These are phyloP conservation scores for Zygothrica quintamaculata DNA, from an alignment of 2,888 invertebrate species.

Conservation along the genomic window DNA sequence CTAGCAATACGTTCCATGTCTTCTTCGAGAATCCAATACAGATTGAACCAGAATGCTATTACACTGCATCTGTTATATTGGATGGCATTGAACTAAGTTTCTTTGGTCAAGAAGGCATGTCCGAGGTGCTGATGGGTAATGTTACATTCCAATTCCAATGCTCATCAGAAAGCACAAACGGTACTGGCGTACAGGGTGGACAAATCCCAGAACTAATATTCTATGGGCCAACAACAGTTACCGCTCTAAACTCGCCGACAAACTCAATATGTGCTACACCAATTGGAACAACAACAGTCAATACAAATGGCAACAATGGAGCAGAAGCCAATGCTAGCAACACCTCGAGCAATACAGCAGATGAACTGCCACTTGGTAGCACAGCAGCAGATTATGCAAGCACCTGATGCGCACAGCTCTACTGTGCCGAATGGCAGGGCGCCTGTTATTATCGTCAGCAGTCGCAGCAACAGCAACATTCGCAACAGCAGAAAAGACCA, in stretches of 20 bases:
- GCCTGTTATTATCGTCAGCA: constrained; percentile 64
- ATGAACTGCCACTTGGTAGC: constrained; percentile 49
- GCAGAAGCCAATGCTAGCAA: constrained; percentile 44
- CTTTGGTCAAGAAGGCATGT: constrained; percentile 98
- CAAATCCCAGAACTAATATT: constrained; percentile 98
- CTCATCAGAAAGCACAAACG: constrained; percentile 98
- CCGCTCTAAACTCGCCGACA: constrained; percentile 83
- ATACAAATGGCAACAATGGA: constrained; percentile 30
- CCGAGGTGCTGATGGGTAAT: constrained; percentile 95
- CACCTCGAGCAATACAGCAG: constrained; percentile 45
- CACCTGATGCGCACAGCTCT: constrained; percentile 72
- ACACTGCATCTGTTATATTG: constrained; percentile 97
- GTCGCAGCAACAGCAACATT: constrained; percentile 46
- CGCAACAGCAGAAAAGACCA: constrained; percentile 54
- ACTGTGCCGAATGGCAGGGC: constrained; percentile 69
- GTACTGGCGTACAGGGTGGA: constrained; percentile 98
- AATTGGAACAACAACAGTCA: constrained; percentile 52
- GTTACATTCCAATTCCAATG: constrained; percentile 99
- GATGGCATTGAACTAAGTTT: constrained; percentile 98
- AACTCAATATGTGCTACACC: constrained; percentile 83
- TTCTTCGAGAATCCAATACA: constrained; percentile 92
- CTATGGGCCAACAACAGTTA: constrained; percentile 91
- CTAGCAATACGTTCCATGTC: constrained; percentile 97
- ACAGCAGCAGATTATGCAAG: constrained; percentile 49
- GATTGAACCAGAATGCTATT: constrained; percentile 96